Evolutionary conservation across 2,113 vertebrate genomes (phyloP).

Genomic region (Recurvirostra avosetta): DNA sequence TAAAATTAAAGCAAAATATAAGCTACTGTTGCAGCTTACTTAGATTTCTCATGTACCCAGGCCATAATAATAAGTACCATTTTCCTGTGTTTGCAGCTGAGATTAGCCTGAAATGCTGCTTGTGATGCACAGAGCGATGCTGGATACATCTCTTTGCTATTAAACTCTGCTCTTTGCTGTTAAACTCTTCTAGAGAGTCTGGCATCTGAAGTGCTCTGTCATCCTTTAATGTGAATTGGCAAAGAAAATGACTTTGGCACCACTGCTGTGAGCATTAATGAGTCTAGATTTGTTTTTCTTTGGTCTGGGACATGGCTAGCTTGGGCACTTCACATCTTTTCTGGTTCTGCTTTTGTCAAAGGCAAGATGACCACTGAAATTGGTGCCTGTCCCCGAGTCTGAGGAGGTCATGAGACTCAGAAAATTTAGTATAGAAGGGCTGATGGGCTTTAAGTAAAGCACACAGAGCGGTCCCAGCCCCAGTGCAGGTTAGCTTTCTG

Average conservation of each 20-base stretch:
- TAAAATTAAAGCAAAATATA: neutral
- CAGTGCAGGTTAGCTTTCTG: neutral
- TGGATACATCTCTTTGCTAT: neutral
- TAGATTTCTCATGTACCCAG: neutral
- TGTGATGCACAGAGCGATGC: neutral
- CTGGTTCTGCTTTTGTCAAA: neutral
- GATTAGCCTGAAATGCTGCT: neutral
- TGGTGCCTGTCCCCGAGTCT: fast-evolving
- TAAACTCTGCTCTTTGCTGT: neutral
- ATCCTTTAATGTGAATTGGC: neutral
- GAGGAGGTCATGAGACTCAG: neutral
- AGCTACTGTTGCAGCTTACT: neutral
- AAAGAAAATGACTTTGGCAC: neutral
- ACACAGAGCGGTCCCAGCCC: neutral
- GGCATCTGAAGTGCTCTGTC: neutral
- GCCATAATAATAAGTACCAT: neutral
- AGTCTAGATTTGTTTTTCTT: neutral
- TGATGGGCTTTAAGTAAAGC: neutral
- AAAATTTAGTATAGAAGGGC: neutral
- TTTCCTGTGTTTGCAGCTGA: neutral
- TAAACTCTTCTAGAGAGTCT: neutral
- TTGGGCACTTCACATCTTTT: neutral
- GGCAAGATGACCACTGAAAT: neutral
- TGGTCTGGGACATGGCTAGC: neutral
- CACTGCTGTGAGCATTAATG: neutral